Percentiles rank a stretch among this genome's conserved stretches.
Evolutionary conservation across 1,140 invertebrate genomes (phyloP).

Genomic region (Cotesia glomerata): DNA sequence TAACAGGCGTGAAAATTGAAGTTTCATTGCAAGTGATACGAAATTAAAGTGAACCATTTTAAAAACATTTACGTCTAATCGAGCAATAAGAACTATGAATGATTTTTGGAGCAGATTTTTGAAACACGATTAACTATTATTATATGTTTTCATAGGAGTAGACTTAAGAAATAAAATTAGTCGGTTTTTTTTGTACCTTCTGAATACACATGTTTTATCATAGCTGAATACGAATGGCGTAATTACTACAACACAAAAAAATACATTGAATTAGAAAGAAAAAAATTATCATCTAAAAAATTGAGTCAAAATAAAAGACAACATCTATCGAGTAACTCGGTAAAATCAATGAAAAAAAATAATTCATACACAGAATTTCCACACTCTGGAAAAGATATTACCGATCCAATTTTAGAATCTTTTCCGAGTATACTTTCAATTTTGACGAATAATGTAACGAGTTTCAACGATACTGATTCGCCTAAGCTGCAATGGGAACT

Average conservation of each 20-base stretch:
- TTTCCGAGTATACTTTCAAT: slow-evolving; percentile 17
- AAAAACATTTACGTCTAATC: no score
- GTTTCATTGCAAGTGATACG: no score
- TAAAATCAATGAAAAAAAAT: background rate
- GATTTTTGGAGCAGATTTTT: no score
- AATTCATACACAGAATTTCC: background rate
- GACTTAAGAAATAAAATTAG: no score
- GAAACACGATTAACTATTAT: no score
- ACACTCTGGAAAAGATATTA: slow-evolving; percentile 21
- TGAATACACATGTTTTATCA: slow-evolving; percentile 16
- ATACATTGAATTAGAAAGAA: background rate
- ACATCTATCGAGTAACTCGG: background rate
- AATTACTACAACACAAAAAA: slow-evolving; percentile 13
- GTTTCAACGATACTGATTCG: background rate
- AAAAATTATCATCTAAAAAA: background rate
- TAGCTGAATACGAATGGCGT: slow-evolving; percentile 21
- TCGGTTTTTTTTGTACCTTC: no score
- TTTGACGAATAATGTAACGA: background rate
- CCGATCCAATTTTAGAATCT: slow-evolving; percentile 18
- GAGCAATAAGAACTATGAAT: no score
- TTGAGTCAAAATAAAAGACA: background rate
- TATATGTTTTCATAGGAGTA: no score
- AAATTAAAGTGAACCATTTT: no score
- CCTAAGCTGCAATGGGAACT: slow-evolving; percentile 23
- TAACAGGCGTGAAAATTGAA: no score